These are phyloP conservation scores for Strix aluco DNA, from an alignment of 2,113 vertebrate species.

Conservation along the genomic window DNA sequence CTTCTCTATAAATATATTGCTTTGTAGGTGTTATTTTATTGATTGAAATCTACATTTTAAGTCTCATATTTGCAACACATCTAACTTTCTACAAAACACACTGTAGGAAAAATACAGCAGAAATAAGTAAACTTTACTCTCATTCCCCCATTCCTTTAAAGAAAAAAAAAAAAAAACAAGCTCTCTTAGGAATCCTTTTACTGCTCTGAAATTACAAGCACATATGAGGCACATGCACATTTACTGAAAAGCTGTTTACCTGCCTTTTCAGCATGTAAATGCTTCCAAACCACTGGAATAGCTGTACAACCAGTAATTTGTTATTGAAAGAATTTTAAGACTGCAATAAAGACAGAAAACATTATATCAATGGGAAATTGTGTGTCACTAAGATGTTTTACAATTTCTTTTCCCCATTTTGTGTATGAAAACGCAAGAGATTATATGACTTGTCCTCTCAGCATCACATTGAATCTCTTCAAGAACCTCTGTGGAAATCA, in stretches of 20 bases:
- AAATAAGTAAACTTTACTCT: neutral
- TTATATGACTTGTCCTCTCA: neutral
- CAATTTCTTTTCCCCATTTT: neutral
- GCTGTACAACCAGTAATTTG: neutral
- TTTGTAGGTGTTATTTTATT: neutral
- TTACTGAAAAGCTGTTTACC: neutral
- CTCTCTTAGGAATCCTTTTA: neutral
- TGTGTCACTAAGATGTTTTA: neutral
- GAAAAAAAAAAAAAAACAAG: neutral
- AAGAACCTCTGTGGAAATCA: neutral
- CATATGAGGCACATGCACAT: neutral
- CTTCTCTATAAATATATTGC: neutral
- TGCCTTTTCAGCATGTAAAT: neutral
- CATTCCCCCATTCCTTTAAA: neutral
- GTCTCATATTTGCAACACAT: neutral
- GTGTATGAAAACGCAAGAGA: neutral
- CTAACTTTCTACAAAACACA: neutral
- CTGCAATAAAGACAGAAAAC: neutral
- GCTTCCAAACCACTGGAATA: neutral
- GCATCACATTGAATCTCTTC: neutral
- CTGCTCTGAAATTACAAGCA: neutral
- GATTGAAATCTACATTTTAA: neutral
- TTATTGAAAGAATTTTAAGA: neutral
- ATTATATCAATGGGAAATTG: neutral
- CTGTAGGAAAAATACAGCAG: neutral